Base-by-base conservation (phyloP, 1,140 invertebrate genomes). In the Hirudo medicinalis region DNA sequence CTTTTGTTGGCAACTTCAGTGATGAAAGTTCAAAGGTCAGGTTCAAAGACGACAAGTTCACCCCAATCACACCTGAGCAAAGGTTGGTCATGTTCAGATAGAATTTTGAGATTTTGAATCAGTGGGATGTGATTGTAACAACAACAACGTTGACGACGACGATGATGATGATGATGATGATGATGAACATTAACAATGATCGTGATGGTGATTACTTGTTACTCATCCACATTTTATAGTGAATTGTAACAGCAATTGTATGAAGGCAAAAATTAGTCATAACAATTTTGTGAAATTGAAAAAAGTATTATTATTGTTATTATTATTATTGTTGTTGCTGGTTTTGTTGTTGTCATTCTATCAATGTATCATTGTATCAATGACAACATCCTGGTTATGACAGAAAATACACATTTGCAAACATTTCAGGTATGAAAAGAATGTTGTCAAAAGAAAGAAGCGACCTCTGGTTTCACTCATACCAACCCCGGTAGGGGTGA, bases 161-260 rank as follows among this genome's bases (percentile, higher is more conserved):
- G 57, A 63, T 63, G 57, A 63, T 63, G 57, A n/a, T 63, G 57
- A 63, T 63, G 57, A n/a, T 32, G 11, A 11, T 25, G 9, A 63
- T 63, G 57, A 20, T 63, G 13, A 20, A 20, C 2, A 9, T 9
- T 57, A n/a, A 5, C 25, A n/a, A 25, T n/a, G 25, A 57, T 20
- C 19, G 17, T 32, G 55, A 22, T 60, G 15, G 5, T 5, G 9
- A 13, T n/a, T 63, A 15, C 20, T 63, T 0, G 22, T 32, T 63
- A n/a, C 20, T 2, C 57, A 32, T 32, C 57, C 22, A 15, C 13
- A 5, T 49, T 49, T 17, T 49, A 13, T 8, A 49, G 11, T 49
- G 43, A 17, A 13, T n/a, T 8, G 1, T 15, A 49, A 8, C 43
- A 49, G 15, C 9, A 49, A 49, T 49, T 2, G 13, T 0, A 5